These are phyloP conservation scores for Stenodema calcarata DNA, from an alignment of 2,888 invertebrate genomes.

Conservation along the genomic window DNA sequence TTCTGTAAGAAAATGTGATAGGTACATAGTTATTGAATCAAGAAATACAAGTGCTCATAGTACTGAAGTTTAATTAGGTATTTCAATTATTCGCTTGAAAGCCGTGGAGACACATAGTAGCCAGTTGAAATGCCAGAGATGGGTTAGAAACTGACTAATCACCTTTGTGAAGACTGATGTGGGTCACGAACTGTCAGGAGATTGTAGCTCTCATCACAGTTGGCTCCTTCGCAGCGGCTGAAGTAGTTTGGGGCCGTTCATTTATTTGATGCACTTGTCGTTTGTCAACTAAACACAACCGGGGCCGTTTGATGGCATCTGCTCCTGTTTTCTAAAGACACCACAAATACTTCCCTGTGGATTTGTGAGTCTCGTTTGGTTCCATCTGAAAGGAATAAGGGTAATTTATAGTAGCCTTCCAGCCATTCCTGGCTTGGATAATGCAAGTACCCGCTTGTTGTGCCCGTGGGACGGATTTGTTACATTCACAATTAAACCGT, in stretches of 20 bases:
- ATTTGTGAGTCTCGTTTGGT: neutral
- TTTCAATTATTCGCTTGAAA: too few relatives aligned
- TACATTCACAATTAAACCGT: too few relatives aligned
- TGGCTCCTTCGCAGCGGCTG: neutral
- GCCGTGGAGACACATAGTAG: neutral
- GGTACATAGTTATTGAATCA: too few relatives aligned
- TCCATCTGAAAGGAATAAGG: too few relatives aligned
- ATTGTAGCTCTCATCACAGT: neutral
- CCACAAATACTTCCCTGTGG: neutral
- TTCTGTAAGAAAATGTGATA: too few relatives aligned
- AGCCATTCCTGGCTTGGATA: too few relatives aligned
- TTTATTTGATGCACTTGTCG: neutral
- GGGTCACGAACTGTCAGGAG: neutral
- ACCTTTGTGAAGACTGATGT: neutral
- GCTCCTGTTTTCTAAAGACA: neutral
- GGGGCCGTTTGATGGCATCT: neutral
- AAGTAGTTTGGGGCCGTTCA: neutral
- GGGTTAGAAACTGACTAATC: neutral
- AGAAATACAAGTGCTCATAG: too few relatives aligned
- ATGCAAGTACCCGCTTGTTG: too few relatives aligned
- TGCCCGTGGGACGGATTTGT: too few relatives aligned
- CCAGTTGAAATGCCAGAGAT: neutral
- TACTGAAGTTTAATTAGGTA: too few relatives aligned
- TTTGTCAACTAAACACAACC: neutral
- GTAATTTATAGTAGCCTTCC: too few relatives aligned